Evolutionary conservation across 2,113 vertebrate species (phyloP).

Genomic region (Serinus canaria): DNA sequence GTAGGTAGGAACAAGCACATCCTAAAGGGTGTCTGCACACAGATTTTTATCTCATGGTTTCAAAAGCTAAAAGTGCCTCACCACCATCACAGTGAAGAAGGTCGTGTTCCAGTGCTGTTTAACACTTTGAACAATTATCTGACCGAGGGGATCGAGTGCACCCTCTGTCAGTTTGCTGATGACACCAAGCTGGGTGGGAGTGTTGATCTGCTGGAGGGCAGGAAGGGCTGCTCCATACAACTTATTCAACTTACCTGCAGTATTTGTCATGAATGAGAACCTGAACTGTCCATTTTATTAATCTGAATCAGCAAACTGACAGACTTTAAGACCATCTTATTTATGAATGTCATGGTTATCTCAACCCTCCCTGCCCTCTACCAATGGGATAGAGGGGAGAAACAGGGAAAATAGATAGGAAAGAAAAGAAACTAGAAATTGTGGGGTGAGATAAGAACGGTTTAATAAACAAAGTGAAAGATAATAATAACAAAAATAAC

Average conservation of each 20-base stretch:
- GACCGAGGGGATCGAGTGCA: rapidly evolving
- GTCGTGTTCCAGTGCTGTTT: not conserved
- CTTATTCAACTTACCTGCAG: not conserved
- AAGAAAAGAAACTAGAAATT: not conserved
- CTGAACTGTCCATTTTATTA: not conserved
- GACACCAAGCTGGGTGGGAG: not conserved
- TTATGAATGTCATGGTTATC: not conserved
- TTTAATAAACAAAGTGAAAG: not conserved
- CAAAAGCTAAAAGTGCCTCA: not conserved
- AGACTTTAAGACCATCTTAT: not conserved
- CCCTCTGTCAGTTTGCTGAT: not conserved
- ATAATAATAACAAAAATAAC: not conserved
- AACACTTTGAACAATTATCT: not conserved
- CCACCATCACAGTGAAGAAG: not conserved
- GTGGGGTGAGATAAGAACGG: not conserved
- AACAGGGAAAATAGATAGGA: not conserved
- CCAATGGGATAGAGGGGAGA: not conserved
- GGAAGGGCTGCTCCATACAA: not conserved
- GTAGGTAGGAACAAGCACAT: not conserved
- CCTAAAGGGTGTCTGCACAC: not conserved
- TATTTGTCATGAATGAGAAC: not conserved
- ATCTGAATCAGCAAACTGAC: not conserved
- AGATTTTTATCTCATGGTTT: not conserved
- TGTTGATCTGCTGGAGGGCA: not conserved
- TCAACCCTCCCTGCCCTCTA: not conserved